phyloP scores from a whole-genome alignment of 1,140 invertebrate species.

The Caerostris darwini region DNA sequence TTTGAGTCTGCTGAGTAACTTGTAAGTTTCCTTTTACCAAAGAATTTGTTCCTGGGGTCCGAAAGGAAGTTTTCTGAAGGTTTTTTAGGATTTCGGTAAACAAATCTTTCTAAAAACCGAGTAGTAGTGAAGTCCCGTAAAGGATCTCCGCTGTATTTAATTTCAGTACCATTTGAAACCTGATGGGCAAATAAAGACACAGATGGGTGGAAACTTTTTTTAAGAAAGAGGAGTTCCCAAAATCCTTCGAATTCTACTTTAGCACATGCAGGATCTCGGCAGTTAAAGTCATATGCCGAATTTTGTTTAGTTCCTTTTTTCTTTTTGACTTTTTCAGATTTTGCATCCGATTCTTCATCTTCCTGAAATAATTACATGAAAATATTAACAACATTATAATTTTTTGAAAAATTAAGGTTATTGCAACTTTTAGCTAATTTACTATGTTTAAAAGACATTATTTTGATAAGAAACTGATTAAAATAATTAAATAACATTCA shows the following conservation, averaged over 20 bases:
- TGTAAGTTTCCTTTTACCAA: slow-evolving; percentile 79
- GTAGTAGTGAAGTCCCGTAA: slow-evolving; percentile 94
- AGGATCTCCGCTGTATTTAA: slow-evolving; percentile 95
- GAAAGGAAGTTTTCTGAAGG: slow-evolving; percentile 82
- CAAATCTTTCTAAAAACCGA: slow-evolving; percentile 94
- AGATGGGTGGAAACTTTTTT: slow-evolving; percentile 93
- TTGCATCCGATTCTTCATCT: slow-evolving; percentile 53
- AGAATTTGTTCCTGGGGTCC: slow-evolving; percentile 75
- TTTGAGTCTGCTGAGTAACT: slow-evolving; percentile 81
- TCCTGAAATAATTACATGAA: slow-evolving; percentile 11
- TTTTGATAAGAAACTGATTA: too few species aligned
- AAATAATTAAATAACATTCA: too few species aligned
- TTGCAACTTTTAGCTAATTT: too few species aligned
- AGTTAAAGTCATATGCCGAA: slow-evolving; percentile 86
- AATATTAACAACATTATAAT: background rate
- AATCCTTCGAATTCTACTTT: slow-evolving; percentile 87
- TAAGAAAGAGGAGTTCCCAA: slow-evolving; percentile 88
- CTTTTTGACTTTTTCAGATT: slow-evolving; percentile 64
- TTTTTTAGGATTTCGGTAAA: slow-evolving; percentile 97
- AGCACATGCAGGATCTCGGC: slow-evolving; percentile 91
- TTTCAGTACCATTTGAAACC: slow-evolving; percentile 86
- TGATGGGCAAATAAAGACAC: slow-evolving; percentile 93
- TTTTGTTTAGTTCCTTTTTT: slow-evolving; percentile 45
- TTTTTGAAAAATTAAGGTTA: too few species aligned
- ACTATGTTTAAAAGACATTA: too few species aligned